Evolutionary conservation across 1,140 invertebrate genomes (phyloP), one percentile per base, ranked within the genome.

Genomic region (Lepidurus arcticus): DNA sequence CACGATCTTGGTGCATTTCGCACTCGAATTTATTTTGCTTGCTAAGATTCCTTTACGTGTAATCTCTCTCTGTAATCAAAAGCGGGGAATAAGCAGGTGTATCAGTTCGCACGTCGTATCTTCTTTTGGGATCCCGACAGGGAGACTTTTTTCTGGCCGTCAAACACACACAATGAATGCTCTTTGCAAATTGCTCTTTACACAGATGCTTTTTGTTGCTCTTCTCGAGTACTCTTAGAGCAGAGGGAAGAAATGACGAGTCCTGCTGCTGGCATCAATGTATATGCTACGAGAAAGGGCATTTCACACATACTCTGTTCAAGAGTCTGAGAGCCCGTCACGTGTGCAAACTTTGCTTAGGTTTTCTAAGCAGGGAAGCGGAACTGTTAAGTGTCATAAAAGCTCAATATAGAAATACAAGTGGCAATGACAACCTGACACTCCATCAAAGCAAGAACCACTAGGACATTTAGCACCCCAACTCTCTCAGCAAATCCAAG

Each of bases 321-420:
- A 16, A 65, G 53, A 65, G 53, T 65, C 53, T 65, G 53, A 65
- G 53, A 65, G 53, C 53, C 53, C 53, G 53, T 65, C 53, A 65
- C 13, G 53, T 65, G 53, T 65, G 53, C 53, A 65, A 65, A 65
- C 53, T 65, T 65, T 16, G 53, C 53, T 65, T 16, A 65, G 53
- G 21, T n/a, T 21, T 13, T 13, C 53, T 65, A 13, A 16, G 53
- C 16, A 21, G 53, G 1, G 53, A 10, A 65, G 53, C 53, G 53
- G 13, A 21, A 65, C 16, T 13, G 16, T 65, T 5, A 65, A 21
- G 53, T 65, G 53, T 65, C 53, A 65, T 10, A 13, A 7, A 65
- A 65, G 53, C 21, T 65, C 53, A 65, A 65, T 21, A 65, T 21
- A n/a, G 4, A 3, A 13, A 65, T 65, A 65, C 21, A 21, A 65